Conservation (phyloP, 2,113 vertebrate species). For the Opisthocomus hoazin region DNA sequence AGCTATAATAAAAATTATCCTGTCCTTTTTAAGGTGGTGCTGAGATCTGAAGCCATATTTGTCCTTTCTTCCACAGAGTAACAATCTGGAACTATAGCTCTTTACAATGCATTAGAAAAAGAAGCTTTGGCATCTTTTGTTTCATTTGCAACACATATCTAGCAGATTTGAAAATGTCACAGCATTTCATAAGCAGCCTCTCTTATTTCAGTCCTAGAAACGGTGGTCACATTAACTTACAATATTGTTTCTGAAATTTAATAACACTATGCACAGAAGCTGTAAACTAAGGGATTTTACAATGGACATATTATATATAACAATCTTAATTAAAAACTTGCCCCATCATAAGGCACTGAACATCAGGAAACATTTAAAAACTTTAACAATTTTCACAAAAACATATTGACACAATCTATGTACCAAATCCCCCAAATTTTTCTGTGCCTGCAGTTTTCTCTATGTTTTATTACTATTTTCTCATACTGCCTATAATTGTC, state of each 20-base stretch:
- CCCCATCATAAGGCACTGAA: neutral
- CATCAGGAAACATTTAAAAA: neutral
- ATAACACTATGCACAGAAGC: neutral
- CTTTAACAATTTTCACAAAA: neutral
- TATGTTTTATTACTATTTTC: neutral
- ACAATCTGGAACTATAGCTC: neutral
- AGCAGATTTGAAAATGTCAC: neutral
- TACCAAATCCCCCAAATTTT: neutral
- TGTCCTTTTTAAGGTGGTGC: neutral
- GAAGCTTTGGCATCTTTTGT: neutral
- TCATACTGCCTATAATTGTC: neutral
- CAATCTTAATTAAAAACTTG: constrained; percentile 40
- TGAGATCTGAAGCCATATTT: neutral
- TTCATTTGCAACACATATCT: neutral
- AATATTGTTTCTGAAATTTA: constrained; percentile 7
- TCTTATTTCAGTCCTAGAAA: constrained; percentile 18
- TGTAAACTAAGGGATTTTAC: neutral
- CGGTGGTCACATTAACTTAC: neutral
- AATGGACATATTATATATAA: neutral
- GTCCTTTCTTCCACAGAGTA: neutral
- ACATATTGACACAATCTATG: neutral
- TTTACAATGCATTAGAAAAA: neutral
- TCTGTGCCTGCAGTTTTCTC: neutral
- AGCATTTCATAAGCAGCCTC: neutral
- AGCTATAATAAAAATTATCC: neutral